Evolutionary conservation across 2,797 vertebrate genomes (phyloP), one percentile per base, ranked within the genome.

Genomic region (Takifugu ocellatus): DNA sequence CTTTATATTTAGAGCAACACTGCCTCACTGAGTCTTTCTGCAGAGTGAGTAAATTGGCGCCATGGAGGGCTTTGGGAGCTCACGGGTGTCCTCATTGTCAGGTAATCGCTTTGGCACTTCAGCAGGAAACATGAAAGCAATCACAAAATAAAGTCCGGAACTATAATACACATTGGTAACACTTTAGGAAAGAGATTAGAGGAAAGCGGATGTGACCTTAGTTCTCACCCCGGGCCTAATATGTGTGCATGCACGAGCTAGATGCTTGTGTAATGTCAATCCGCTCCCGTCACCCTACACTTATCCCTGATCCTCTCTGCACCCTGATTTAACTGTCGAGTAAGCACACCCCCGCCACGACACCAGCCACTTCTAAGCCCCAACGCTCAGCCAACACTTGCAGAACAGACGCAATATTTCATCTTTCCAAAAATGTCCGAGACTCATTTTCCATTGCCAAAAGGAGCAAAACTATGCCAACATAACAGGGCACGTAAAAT

Each of bases 221-320:
- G 51, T 50, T 50, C 59, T 54, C 43, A 16, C 61, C 63, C 9
- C 54, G 58, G 69, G 71, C 55, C 55, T 39, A 26, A 52, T 14
- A 17, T 33, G 51, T 44, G 49, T 51, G 59, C 24, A 25, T 54
- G 42, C 49, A 14, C 55, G 48, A 63, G 64, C 70, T 71, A 64
- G 61, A 68, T 64, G 66, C 45, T 29, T 71, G 68, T 77, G 69
- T 74, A 75, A 80, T 74, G 77, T 77, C 79, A 84, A 79, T 84
- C 77, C 59, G 59, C 77, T 83, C 67, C 60, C 74, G 78, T 84
- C 83, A 70, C 78, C 74, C 81, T 78, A 79, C 75, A 80, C 70
- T 82, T 70, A 82, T 79, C 78, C 78, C 71, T 85, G 63, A 83
- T 77, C 74, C 79, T 74, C 68, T 68, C 60, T 81, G 74, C 73